Base-by-base conservation (phyloP, 2,113 vertebrate species). In the Columba janthina region DNA sequence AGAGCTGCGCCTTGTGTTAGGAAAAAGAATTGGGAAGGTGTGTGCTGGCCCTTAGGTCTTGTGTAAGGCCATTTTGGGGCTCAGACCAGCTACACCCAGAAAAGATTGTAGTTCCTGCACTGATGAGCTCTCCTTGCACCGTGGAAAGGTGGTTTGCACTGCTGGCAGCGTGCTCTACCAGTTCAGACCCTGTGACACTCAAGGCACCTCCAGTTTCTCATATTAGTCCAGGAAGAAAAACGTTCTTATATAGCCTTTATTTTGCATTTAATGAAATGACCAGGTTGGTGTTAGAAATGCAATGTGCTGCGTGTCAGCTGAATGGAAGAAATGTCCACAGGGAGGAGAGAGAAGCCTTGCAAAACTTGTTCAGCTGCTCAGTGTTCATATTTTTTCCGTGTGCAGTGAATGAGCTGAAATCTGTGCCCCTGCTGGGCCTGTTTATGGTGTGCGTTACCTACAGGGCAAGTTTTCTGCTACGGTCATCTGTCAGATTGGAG, bases 301-400 rank as follows among this genome's bases (percentile, higher is more conserved):
- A 89, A 36, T 60, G 44, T 69, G 76, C 72, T 62, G 9, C 14
- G 34, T 80, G 82, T 51, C 87, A 87, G 44, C 53, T 0, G 0
- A 88, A 70, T 58, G 75, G 80, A 88, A 94, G 53, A 79, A 77
- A 56, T 61, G 21, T 72, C 78, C 74, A 77, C 57, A 28, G 38
- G 36, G 62, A 70, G 36, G 51, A 95, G 65, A 81, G 46, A 38
- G 48, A 82, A 88, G 48, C 78, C 88, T 94, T 88, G 89, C 77
- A 86, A 95, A 90, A 88, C 61, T 76, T 64, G 61, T 91, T 90
- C 81, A 87, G 86, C 93, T 95, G 90, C 79, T 93, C 54, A 2
- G 19, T 51, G 62, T 70, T 93, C 40, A 5, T 75, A 29, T 92
- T 86, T 86, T 75, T 58, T 79, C 32, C 50, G 46, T 84, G 81